These are phyloP conservation scores for Ochotona princeps DNA, from an alignment of 2,113 vertebrate genomes.

Conservation along the genomic window DNA sequence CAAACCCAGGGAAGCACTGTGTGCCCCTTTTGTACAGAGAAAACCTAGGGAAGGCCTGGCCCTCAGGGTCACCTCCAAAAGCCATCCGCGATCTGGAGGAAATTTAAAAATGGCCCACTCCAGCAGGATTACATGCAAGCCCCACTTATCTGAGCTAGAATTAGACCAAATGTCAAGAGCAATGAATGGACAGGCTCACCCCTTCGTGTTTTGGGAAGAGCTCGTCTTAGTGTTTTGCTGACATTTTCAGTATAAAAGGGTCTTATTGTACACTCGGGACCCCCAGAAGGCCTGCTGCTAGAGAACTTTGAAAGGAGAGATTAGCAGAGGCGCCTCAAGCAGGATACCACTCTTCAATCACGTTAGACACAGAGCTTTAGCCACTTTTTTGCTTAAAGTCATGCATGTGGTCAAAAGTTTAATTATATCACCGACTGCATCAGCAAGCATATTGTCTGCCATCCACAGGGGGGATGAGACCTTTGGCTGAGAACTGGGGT, in stretches of 20 bases:
- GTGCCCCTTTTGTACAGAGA: conserved; percentile 60
- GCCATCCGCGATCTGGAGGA: background rate
- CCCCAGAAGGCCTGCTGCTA: conserved; percentile 69
- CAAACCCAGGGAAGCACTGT: background rate
- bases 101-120: conserved; percentile 68
- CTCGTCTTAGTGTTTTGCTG: conserved; percentile 74
- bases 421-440: conserved; percentile 77
- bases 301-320: conserved; percentile 74
- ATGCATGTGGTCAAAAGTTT: conserved; percentile 81
- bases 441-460: conserved; percentile 78
- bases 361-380: conserved; percentile 77
- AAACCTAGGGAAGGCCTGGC: conserved; percentile 1
- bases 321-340: conserved; percentile 68
- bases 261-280: conserved; percentile 80
- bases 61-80: conserved; percentile 60
- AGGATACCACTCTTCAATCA: conserved; percentile 74
- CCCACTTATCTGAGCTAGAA: conserved; percentile 81
- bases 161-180: conserved; percentile 78
- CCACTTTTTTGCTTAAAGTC: conserved; percentile 79
- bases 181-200: conserved; percentile 68
- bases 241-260: conserved; percentile 78
- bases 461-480: conserved; percentile 75
- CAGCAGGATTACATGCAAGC: conserved; percentile 80
- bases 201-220: conserved; percentile 75
- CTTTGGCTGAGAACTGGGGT: conserved; percentile 42